phyloP scores from a whole-genome alignment of 2,888 invertebrate species.

The Cremastinae sp. region DNA sequence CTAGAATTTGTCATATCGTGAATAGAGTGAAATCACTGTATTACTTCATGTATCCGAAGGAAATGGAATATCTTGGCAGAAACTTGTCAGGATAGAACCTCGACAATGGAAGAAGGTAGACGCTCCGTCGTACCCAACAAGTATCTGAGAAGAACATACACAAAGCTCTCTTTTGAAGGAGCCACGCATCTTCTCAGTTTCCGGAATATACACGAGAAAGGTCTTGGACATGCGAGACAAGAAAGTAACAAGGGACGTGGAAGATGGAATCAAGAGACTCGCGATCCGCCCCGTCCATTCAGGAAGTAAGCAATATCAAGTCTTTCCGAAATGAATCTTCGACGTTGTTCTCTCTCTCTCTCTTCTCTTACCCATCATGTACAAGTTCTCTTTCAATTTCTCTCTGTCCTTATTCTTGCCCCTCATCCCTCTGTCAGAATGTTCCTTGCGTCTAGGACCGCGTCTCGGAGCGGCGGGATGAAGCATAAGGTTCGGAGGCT shows the following conservation, averaged over 20 bases:
- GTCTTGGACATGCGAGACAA: constrained; percentile 43
- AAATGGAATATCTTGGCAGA: constrained; percentile 39
- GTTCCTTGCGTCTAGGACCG: constrained; percentile 20
- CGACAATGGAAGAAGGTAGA: constrained; percentile 22
- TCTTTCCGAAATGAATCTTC: constrained; percentile 73
- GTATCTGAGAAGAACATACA: constrained; percentile 64
- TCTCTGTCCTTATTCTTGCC: background rate
- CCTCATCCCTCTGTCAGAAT: background rate
- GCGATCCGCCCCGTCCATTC: constrained; percentile 63
- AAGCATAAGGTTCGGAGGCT: constrained; percentile 55
- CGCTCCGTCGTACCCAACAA: background rate
- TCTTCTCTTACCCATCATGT: constrained; percentile 52
- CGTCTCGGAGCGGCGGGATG: constrained; percentile 33
- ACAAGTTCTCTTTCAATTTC: constrained; percentile 58
- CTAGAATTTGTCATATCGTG: background rate
- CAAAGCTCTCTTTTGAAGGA: constrained; percentile 51
- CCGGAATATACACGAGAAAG: constrained; percentile 24
- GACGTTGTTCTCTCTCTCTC: constrained; percentile 65
- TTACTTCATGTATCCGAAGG: constrained; percentile 27
- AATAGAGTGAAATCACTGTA: constrained; percentile 13
- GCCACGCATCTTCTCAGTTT: constrained; percentile 36
- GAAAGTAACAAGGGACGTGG: constrained; percentile 17
- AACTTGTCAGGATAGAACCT: constrained; percentile 32
- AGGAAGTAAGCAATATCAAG: constrained; percentile 69
- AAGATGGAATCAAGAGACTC: constrained; percentile 38